These are phyloP conservation scores for Drosophila mettleri DNA, from an alignment of 2,888 invertebrate species.

Conservation along the genomic window DNA sequence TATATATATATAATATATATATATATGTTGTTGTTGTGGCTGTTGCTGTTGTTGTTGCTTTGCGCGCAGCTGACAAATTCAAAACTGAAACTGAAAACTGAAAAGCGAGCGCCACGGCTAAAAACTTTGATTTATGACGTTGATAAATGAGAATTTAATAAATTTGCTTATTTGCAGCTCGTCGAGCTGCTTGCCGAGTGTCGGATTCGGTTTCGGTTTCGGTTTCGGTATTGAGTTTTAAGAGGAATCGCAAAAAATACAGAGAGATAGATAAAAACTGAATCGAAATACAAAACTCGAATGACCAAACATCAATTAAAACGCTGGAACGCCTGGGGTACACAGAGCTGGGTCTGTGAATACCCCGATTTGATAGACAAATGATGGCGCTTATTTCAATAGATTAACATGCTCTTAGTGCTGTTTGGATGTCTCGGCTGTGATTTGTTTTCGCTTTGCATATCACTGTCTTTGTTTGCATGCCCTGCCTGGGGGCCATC, in stretches of 20 bases:
- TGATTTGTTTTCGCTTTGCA: constrained; percentile 19
- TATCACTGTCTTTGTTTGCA: constrained; percentile 24
- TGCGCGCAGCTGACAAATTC: constrained; percentile 42
- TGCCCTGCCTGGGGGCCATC: constrained; percentile 1
- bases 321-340: constrained; percentile 29
- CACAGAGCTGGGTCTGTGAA: constrained; percentile 11
- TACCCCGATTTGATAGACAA: constrained; percentile 53
- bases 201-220: constrained; percentile 21
- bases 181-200: constrained; percentile 27
- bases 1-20: constrained; percentile 5
- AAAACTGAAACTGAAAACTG: constrained; percentile 52
- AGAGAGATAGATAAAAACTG: neutral
- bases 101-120: constrained; percentile 32
- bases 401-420: constrained; percentile 67
- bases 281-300: constrained; percentile 17
- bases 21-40: constrained; percentile 30
- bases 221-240: constrained; percentile 30
- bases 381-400: constrained; percentile 74
- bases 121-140: constrained; percentile 73
- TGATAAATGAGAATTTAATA: constrained; percentile 81
- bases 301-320: constrained; percentile 65
- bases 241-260: constrained; percentile 16
- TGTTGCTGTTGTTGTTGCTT: constrained; percentile 20
- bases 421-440: constrained; percentile 34
- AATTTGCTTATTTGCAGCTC: constrained; percentile 69